Percentiles rank a stretch among this genome's conserved stretches.
Conservation (phyloP, 2,888 invertebrate genomes). For the Salpingus planirostris region DNA sequence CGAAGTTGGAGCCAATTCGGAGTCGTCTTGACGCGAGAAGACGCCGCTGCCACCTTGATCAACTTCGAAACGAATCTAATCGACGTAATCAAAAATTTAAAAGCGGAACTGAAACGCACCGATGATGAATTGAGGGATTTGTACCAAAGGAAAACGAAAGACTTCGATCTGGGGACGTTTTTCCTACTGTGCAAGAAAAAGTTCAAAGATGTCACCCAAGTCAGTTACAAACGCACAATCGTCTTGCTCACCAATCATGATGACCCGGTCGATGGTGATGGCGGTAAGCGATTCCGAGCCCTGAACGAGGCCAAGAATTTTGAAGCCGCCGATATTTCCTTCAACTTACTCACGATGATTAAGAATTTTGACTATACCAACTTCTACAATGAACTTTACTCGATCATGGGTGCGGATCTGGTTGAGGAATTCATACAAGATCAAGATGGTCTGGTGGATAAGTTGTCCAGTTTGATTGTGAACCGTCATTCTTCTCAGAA, state of each 20-base stretch:
- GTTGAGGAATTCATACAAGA: constrained; percentile 23
- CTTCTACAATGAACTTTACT: constrained; percentile 31
- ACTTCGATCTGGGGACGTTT: constrained; percentile 25
- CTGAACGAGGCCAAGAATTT: constrained; percentile 31
- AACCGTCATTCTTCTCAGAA: constrained; percentile 16
- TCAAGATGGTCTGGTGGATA: constrained; percentile 23
- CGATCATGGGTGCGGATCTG: constrained; percentile 13
- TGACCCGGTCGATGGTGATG: constrained; percentile 24
- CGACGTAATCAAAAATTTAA: constrained; percentile 22
- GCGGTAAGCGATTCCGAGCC: constrained; percentile 24
- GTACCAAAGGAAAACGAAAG: constrained; percentile 21
- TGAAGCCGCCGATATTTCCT: constrained; percentile 19
- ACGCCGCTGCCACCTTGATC: constrained; percentile 18
- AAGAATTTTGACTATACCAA: constrained; percentile 22
- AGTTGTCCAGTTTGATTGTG: constrained; percentile 19
- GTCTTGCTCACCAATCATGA: constrained; percentile 30
- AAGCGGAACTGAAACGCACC: constrained; percentile 14
- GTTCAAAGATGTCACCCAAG: constrained; percentile 23
- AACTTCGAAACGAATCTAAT: constrained; percentile 24
- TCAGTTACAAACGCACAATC: constrained; percentile 22
- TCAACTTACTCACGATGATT: constrained; percentile 24
- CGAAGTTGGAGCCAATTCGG: constrained; percentile 26
- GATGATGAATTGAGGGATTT: constrained; percentile 19
- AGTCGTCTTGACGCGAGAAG: constrained; percentile 22
- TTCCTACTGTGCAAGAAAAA: constrained; percentile 27